Evolutionary conservation across 2,113 vertebrate species (phyloP).

Genomic region (Podilymbus podiceps): DNA sequence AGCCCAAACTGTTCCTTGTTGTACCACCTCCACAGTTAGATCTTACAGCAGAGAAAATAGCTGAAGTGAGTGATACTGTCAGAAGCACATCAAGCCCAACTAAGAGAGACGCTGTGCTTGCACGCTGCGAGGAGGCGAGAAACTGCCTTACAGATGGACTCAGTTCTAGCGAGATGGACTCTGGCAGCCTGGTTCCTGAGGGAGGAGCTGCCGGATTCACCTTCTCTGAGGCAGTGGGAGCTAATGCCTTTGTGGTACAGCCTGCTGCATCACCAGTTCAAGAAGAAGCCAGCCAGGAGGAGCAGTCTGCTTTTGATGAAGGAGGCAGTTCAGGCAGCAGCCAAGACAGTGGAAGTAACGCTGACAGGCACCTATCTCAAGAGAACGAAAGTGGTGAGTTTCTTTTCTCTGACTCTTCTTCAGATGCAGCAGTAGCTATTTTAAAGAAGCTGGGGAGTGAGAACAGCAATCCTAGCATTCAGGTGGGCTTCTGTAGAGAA

Average conservation of each 20-base stretch:
- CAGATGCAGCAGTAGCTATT: background rate
- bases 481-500: background rate
- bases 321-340: conserved; percentile 71
- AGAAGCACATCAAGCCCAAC: conserved; percentile 47
- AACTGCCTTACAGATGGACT: conserved; percentile 53
- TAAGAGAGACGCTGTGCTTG: conserved; percentile 56
- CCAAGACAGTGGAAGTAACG: conserved; percentile 59
- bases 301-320: conserved; percentile 55
- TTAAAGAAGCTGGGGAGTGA: background rate
- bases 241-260: conserved; percentile 68
- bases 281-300: conserved; percentile 62
- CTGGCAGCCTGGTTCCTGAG: conserved; percentile 64
- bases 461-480: background rate
- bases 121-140: conserved; percentile 43
- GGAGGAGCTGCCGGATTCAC: conserved; percentile 68
- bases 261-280: conserved; percentile 58
- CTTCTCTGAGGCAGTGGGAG: conserved; percentile 52
- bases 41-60: conserved; percentile 65
- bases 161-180: conserved; percentile 54
- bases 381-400: conserved; percentile 84
- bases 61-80: conserved; percentile 58
- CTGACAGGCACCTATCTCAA: conserved; percentile 71
- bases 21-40: conserved; percentile 77
- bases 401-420: background rate
- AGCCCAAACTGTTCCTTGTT: conserved; percentile 85